phyloP scores from a whole-genome alignment of 1,140 invertebrate species.

The Ylistrum balloti region DNA sequence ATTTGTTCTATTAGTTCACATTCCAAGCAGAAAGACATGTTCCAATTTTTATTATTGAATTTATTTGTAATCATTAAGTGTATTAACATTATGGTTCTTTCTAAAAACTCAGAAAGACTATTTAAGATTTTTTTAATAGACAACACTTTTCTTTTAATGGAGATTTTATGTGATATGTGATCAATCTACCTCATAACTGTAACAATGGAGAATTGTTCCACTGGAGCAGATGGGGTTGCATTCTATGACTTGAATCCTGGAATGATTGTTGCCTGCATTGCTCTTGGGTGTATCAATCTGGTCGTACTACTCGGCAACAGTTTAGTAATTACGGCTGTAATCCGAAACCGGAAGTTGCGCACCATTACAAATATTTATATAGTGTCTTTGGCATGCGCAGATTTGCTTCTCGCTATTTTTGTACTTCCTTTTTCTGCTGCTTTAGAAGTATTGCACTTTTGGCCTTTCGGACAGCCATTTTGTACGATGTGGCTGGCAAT shows the following conservation, averaged over 20 bases:
- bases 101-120: not conserved
- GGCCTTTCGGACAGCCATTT: slow-evolving; percentile 80
- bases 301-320: slow-evolving; percentile 88
- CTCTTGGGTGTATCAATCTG: slow-evolving; percentile 63
- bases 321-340: slow-evolving; percentile 92
- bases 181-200: not conserved
- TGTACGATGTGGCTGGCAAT: slow-evolving; percentile 83
- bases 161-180: not conserved
- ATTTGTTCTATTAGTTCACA: not conserved
- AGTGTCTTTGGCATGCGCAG: slow-evolving; percentile 90
- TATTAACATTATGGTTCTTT: not conserved
- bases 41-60: not conserved
- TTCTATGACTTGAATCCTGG: slow-evolving; percentile 42
- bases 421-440: slow-evolving; percentile 82
- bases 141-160: not conserved
- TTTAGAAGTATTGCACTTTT: slow-evolving; percentile 74
- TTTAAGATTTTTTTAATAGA: not conserved
- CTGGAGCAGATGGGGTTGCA: not conserved
- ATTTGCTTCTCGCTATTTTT: slow-evolving; percentile 81
- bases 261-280: slow-evolving; percentile 60
- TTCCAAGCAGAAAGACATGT: not conserved
- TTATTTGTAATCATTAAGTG: not conserved
- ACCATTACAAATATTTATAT: slow-evolving; percentile 98
- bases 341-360: slow-evolving; percentile 92
- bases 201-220: slow-evolving; percentile 15